Base-by-base conservation (phyloP, 2,888 invertebrate species). In the Eupelmus urozonus region DNA sequence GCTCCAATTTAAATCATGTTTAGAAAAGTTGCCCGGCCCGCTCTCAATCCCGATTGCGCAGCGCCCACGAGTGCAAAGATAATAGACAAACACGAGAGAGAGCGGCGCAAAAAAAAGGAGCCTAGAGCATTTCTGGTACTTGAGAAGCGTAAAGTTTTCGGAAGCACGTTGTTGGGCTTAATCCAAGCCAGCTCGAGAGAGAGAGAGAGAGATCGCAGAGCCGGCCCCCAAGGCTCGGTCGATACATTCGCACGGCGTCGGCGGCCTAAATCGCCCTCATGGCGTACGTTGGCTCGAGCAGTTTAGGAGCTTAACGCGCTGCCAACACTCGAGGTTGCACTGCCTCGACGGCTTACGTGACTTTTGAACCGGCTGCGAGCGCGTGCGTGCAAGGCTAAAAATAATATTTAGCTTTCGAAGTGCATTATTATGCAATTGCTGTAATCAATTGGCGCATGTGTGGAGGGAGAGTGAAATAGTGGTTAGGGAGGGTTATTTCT, bases 121-220 rank as follows among this genome's bases (percentile, higher is more conserved):
- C 7, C 16, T 16, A 23, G 20, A 42, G 18, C 13, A 16, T 27
- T 60, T 29, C 29, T 45, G 29, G 60, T 27, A 59, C 59, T 59
- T 20, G 49, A 71, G 71, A 49, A 16, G 25, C 27, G 40, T 42
- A 69, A 76, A 76, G 62, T 76, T 76, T 76, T 62, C 62, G 69
- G 51, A 76, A 69, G 69, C 62, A 63, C 69, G 62, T 70, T 57
- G 69, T 70, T 76, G 76, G 63, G 69, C 34, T 69, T 63, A 67
- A 53, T 76, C 76, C 76, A 76, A 76, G 67, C 66, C 25, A 11
- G 49, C 51, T 72, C 53, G 55, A 27, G 67, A 25, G 45, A 42
- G n/a, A 34, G 5, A 9, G 23, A 23, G 65, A n/a, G 9, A 13
- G 3, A 27, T n/a, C 16, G 9, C 59, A 23, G 2, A 40, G 59